Base-by-base conservation (phyloP, 2,888 invertebrate genomes). In the Cyaniris semiargus region DNA sequence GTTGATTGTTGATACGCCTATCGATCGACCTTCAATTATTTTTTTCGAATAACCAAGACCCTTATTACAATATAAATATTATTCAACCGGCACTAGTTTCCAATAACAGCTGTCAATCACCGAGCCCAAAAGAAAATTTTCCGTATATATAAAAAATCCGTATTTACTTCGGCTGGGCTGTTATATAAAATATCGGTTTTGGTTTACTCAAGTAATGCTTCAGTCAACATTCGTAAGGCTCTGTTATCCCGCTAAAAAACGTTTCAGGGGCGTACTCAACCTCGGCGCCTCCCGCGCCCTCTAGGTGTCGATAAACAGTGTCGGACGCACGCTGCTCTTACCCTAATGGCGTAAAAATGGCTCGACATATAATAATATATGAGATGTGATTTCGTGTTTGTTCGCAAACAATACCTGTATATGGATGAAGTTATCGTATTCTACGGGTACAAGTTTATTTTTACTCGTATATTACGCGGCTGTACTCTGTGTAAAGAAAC, bases 121-220 rank as follows among this genome's bases (percentile, higher is more conserved):
- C 15, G 3, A 27, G 3, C 44, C 18, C 6, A 7, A 48, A 38
- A 23, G 8, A 44, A 44, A 21, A 13, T 8, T 48, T 48, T 7
- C 23, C 74, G 74, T 31, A 44, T 72, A 44, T 53, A 53, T 53
- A 53, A 74, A 71, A 74, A 27, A 48, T 18, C 74, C 27, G 6
- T 74, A 48, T 53, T 74, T 74, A 18, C 27, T 18, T 23, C 72
- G 21, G 21, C 44, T 27, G 18, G 74, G 48, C 74, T 13, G 8
- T 23, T 23, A 74, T 27, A 74, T 48, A 48, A 72, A 72, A 48
- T 23, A 72, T 48, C 44, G 48, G 23, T 31, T 27, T 27, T 48
- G 53, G 90, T 91, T 91, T 91, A 88, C 87, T 86, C 90, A 90
- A 90, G 90, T 91, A 91, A 91, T 91, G 90, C 89, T 83, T 84